phyloP scores from a whole-genome alignment of 2,113 vertebrate species.

The Hippocampus barbouri region DNA sequence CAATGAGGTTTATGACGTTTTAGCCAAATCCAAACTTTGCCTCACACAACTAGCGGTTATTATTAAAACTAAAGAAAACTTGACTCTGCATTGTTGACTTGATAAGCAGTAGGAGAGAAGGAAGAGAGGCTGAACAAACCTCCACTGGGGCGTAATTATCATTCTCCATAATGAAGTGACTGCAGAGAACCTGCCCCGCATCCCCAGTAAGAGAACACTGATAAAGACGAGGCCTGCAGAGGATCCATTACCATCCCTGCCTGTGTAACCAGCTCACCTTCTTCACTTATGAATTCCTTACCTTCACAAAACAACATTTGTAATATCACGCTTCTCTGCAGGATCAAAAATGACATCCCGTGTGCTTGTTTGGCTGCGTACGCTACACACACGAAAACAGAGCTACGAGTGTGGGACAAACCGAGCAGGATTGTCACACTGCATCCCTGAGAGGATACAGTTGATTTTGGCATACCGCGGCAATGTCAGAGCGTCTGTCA shows the following conservation, averaged over 20 bases:
- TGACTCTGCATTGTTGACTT: slow-evolving; percentile 30
- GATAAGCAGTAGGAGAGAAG: slow-evolving; percentile 54
- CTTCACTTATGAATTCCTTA: slow-evolving; percentile 8
- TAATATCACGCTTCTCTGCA: background rate
- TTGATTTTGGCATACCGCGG: slow-evolving; percentile 51
- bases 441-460: slow-evolving; percentile 36
- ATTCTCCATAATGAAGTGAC: slow-evolving; percentile 63
- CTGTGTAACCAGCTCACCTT: slow-evolving; percentile 17
- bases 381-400: background rate
- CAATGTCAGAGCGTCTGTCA: slow-evolving; percentile 44
- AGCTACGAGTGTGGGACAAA: slow-evolving; percentile 35
- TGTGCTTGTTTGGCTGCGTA: background rate
- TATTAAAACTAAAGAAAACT: background rate
- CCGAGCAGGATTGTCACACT: slow-evolving; percentile 11
- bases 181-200: slow-evolving; percentile 57
- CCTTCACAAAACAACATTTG: slow-evolving; percentile 16
- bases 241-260: slow-evolving; percentile 33
- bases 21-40: background rate
- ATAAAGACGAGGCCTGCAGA: slow-evolving; percentile 22
- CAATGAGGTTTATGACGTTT: too few species aligned
- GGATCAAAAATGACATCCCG: slow-evolving; percentile 29
- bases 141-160: slow-evolving; percentile 62
- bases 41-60: background rate
- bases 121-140: slow-evolving; percentile 43
- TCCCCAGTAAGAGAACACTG: slow-evolving; percentile 39